A percentile compares a stretch with the other conserved stretches of the same genome.
Evolutionary conservation across 2,113 vertebrate genomes (phyloP).

Genomic region (Coracopsis vasa): DNA sequence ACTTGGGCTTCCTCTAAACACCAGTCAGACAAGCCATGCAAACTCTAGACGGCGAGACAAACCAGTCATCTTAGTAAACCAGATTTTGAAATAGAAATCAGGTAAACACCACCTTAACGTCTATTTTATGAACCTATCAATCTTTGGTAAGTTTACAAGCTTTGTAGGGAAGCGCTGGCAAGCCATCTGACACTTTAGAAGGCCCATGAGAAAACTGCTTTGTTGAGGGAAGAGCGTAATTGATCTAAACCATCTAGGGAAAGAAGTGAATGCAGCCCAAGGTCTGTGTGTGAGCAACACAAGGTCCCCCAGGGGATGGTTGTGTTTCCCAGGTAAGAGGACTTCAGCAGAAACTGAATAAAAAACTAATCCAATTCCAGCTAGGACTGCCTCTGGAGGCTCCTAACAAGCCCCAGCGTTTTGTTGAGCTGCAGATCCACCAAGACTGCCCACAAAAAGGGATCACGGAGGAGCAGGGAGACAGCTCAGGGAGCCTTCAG

Average conservation of each 20-base stretch:
- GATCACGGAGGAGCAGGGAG: background rate
- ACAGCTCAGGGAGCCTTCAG: accelerated
- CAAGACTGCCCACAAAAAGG: accelerated
- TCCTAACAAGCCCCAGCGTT: background rate
- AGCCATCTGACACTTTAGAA: background rate
- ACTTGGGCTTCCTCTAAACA: background rate
- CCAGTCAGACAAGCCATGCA: background rate
- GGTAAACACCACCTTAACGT: background rate
- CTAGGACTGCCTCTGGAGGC: background rate
- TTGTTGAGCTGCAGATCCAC: background rate
- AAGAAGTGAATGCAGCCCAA: background rate
- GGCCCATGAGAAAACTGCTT: background rate
- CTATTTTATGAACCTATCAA: background rate
- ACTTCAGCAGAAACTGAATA: background rate
- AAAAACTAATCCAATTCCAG: background rate
- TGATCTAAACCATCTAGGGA: background rate
- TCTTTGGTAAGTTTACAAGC: background rate
- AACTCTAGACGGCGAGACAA: background rate
- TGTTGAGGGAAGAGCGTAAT: background rate
- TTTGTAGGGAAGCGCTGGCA: background rate
- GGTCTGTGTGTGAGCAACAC: background rate
- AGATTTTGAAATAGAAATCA: background rate
- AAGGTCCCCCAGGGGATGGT: accelerated
- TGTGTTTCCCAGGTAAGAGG: background rate
- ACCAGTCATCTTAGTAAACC: background rate